A percentile compares a stretch with the other conserved stretches of the same genome.
phyloP scores from a whole-genome alignment of 2,113 vertebrate genomes.

The Peromyscus californicus region DNA sequence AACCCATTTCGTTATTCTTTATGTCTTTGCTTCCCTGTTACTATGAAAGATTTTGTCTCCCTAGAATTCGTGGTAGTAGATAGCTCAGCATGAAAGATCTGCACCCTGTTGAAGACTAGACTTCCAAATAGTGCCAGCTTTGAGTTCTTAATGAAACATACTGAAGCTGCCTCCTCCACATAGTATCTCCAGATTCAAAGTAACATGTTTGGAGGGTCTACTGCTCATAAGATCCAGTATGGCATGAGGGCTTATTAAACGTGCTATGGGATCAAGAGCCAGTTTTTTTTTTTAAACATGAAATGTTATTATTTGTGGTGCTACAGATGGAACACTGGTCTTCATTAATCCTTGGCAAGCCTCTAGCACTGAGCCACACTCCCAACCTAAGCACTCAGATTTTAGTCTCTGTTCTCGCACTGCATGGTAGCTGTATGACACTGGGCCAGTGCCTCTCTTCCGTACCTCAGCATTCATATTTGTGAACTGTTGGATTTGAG shows the following conservation, averaged over 20 bases:
- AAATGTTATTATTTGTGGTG: not conserved
- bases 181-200: conserved; percentile 23
- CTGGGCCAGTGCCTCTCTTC: not conserved
- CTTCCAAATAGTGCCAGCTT: conserved; percentile 27
- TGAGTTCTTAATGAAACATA: conserved; percentile 37
- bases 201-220: not conserved
- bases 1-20: conserved; percentile 37
- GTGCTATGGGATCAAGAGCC: not conserved
- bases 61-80: conserved; percentile 3
- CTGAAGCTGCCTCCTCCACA: not conserved
- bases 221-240: conserved; percentile 29
- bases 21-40: conserved; percentile 4
- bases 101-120: conserved; percentile 1
- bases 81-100: conserved; percentile 43
- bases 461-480: conserved; percentile 21
- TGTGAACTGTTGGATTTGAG: conserved; percentile 43
- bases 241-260: conserved; percentile 7
- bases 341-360: not conserved
- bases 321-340: not conserved
- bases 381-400: not conserved
- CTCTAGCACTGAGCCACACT: not conserved
- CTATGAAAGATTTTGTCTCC: conserved; percentile 45
- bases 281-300: not conserved
- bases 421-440: not conserved
- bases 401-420: not conserved